Base-by-base conservation (phyloP, 2,888 invertebrate species). In the Pterostichus madidus region DNA sequence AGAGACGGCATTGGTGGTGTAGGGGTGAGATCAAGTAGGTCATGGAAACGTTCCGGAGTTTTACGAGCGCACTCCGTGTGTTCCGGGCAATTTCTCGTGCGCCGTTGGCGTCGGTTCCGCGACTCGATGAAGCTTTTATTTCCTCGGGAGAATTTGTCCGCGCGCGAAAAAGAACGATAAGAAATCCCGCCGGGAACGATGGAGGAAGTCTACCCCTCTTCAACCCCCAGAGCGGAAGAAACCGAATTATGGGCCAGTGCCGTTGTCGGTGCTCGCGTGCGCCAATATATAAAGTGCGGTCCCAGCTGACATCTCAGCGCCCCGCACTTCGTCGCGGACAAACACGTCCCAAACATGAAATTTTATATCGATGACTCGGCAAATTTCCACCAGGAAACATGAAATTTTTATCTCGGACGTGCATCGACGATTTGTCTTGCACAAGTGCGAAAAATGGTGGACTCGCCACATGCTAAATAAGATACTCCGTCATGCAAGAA, bases 81-180 rank as follows among this genome's bases (percentile, higher is more conserved):
- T 89, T 89, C 88, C 89, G 88, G 89, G 88, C 88, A 89, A 89
- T 89, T 89, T 89, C 89, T 87, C 85, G 85, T 84, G 84, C 77
- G 83, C 85, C 86, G 53, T 56, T 53, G 77, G 53, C 85, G 84
- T 75, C 86, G 86, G 85, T 86, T 87, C 87, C 86, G 85, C 88
- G 87, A 88, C 87, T 87, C 89, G 89, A 89, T 88, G 89, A 89
- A 89, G 89, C 89, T 89, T 89, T 89, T 89, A 89, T 89, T 89
- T 89, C 88, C 89, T 87, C 88, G 80, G 85, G 89, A 89, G 89
- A 89, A 88, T 88, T 88, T 88, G 81, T 81, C 75, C 75, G 75
- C 81, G 80, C 78, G 79, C 79, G 75, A 75, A 81, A 81, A 56
- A 81, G 73, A 81, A 81, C 81, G 81, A 81, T 81, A 75, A 81